Percentiles rank a stretch among this genome's conserved stretches.
Conservation (phyloP, 2,888 invertebrate species). For the Thereva nobilitata region DNA sequence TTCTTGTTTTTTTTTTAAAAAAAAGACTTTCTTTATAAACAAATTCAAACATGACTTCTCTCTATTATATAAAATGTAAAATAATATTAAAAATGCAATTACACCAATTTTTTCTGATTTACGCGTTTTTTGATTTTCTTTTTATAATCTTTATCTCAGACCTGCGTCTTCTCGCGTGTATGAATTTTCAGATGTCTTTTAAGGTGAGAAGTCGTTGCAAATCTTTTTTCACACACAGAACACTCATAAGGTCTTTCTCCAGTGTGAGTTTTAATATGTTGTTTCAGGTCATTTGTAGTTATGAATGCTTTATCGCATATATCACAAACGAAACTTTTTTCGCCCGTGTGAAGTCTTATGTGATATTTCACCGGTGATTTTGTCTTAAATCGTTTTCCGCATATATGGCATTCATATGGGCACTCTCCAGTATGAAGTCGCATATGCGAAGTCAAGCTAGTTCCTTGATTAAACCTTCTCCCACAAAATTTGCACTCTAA, state of each 20-base stretch:
- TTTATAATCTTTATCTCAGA: background rate
- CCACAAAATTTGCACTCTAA: conserved; percentile 46
- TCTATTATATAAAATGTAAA: too few relatives aligned
- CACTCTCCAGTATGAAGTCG: conserved; percentile 46
- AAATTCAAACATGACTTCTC: too few relatives aligned
- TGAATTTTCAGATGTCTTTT: conserved; percentile 17
- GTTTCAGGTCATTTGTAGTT: conserved; percentile 44
- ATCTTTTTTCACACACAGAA: conserved; percentile 22
- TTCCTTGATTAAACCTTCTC: conserved; percentile 46
- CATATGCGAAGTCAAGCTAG: conserved; percentile 46
- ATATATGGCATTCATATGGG: conserved; percentile 45
- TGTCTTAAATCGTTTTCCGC: conserved; percentile 45
- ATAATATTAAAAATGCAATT: too few relatives aligned
- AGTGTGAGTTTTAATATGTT: conserved; percentile 43
- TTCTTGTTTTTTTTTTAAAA: too few relatives aligned
- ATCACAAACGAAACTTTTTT: conserved; percentile 44
- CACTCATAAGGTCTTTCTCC: conserved; percentile 35
- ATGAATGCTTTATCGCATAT: conserved; percentile 45
- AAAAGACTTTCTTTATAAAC: too few relatives aligned
- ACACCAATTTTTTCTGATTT: too few relatives aligned
- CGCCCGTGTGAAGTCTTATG: conserved; percentile 44
- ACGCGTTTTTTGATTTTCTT: too few relatives aligned
- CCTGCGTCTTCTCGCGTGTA: conserved; percentile 3
- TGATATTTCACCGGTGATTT: conserved; percentile 47
- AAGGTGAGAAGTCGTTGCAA: conserved; percentile 9